A percentile compares a stretch with the other conserved stretches of the same genome.
Conservation (phyloP, 2,113 vertebrate species). For the Spilogale gracilis region DNA sequence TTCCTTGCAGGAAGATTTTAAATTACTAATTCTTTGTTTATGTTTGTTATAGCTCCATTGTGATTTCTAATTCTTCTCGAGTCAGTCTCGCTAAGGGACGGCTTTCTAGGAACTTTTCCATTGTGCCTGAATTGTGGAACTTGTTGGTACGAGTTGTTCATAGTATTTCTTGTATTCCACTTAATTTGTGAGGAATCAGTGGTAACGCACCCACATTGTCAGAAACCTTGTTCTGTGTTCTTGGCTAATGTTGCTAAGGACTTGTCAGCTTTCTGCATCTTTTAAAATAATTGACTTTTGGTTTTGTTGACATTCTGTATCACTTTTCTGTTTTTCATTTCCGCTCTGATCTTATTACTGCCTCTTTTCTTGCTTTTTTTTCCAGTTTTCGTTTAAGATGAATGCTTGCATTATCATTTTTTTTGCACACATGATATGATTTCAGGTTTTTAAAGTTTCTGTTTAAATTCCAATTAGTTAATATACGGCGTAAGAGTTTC, state of each 20-base stretch:
- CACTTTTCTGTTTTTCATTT: background rate
- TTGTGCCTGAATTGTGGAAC: background rate
- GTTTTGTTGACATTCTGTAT: background rate
- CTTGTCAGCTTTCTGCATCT: background rate
- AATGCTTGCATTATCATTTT: background rate
- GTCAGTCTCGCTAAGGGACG: background rate
- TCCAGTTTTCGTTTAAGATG: too few relatives aligned
- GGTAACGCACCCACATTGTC: background rate
- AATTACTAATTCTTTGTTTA: background rate
- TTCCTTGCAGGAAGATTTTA: background rate
- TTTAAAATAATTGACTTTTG: background rate
- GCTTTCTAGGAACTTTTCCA: background rate
- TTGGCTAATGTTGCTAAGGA: background rate
- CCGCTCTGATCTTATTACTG: too few relatives aligned
- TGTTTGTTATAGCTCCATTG: background rate
- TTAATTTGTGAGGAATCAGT: background rate
- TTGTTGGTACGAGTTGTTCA: background rate
- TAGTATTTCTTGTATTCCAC: background rate
- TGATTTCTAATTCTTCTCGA: background rate
- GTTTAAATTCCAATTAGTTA: background rate
- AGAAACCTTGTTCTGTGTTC: background rate
- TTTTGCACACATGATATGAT: background rate
- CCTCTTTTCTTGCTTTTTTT: background rate
- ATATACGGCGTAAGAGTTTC: background rate
- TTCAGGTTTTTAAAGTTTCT: background rate